Evolutionary conservation across 2,888 invertebrate genomes (phyloP).

Genomic region (Diaphora mendica): DNA sequence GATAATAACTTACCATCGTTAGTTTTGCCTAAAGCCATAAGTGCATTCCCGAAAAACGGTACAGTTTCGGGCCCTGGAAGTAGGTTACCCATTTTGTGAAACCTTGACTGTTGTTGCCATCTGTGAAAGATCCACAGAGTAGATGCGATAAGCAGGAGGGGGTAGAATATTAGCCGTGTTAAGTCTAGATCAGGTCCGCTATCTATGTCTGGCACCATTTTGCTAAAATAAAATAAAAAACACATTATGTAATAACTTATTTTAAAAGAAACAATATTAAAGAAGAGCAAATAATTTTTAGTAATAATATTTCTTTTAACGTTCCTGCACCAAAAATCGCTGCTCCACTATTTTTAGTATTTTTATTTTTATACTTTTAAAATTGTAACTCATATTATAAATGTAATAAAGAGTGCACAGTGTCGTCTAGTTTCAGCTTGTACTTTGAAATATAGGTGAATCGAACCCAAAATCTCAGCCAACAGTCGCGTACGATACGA

Average conservation of each 20-base stretch:
- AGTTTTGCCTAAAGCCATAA: conserved; percentile 87
- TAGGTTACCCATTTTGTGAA: conserved; percentile 88
- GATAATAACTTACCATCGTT: conserved; percentile 83
- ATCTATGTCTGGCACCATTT: conserved; percentile 54
- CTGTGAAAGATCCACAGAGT: conserved; percentile 71
- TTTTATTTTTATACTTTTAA: too few species aligned
- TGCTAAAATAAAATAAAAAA: conserved; percentile 43
- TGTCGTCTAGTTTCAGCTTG: too few species aligned
- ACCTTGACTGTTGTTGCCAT: conserved; percentile 81
- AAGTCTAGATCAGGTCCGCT: conserved; percentile 42
- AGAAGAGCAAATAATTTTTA: too few species aligned
- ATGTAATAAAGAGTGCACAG: too few species aligned
- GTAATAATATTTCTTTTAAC: too few species aligned
- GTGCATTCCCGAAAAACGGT: conserved; percentile 91
- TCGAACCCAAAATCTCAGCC: too few species aligned
- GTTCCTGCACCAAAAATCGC: too few species aligned
- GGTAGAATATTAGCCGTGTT: conserved; percentile 54
- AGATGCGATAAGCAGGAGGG: conserved; percentile 65
- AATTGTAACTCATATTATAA: too few species aligned
- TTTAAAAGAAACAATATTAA: not conserved
- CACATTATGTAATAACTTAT: not conserved
- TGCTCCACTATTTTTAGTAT: too few species aligned
- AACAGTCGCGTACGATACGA: too few species aligned
- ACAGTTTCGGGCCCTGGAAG: conserved; percentile 89
- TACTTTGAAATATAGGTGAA: too few species aligned